Evolutionary conservation across 2,797 vertebrate species (phyloP), one percentile per base, ranked within the genome.

Genomic region (Smutsia temminckii): DNA sequence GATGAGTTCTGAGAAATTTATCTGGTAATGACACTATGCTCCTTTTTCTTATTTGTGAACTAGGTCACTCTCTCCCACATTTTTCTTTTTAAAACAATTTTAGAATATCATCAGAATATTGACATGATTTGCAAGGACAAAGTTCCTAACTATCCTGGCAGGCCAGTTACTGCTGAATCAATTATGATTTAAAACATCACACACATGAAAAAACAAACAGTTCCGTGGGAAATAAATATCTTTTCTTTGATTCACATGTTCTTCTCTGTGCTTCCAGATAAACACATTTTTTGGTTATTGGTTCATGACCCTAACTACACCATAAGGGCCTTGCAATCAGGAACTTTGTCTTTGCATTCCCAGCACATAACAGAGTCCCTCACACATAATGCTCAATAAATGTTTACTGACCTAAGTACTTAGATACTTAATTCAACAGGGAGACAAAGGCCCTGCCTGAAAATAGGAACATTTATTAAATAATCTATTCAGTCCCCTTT

Each of bases 1-100:
- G 10, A 68, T 89, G 75, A 87, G 42, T 90, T 94, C 81, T 94
- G 90, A 96, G 88, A 96, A 93, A 63, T 55, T 3, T 83, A 11
- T 51, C 61, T 92, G 53, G 29, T 91, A 64, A 78, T 95, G 40
- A 64, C 57, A 90, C 42, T 77, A 61, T 14, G 16, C 34, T 94
- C 94, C 18, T 92, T 94, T 89, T 91, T 86, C 64, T 87, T 51
- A 51, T 84, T 93, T 89, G 42, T 94, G 34, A 84, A 72, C 84
- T 64, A 66, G 87, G 34, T 91, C 75, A 89, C 59, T 86, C 86
- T 96, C 84, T 92, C 77, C 25, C 92, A 95, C 83, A 87, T 88
- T 96, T 96, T 83, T 86, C 89, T 85, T 94, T 69, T 95, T 91
- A 87, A 95, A 96, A 95, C 95, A 90, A 94, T 93, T 94, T 94